Evolutionary conservation across 2,113 vertebrate genomes (phyloP), one percentile per base, ranked within the genome.

Genomic region (Pimephales promelas): DNA sequence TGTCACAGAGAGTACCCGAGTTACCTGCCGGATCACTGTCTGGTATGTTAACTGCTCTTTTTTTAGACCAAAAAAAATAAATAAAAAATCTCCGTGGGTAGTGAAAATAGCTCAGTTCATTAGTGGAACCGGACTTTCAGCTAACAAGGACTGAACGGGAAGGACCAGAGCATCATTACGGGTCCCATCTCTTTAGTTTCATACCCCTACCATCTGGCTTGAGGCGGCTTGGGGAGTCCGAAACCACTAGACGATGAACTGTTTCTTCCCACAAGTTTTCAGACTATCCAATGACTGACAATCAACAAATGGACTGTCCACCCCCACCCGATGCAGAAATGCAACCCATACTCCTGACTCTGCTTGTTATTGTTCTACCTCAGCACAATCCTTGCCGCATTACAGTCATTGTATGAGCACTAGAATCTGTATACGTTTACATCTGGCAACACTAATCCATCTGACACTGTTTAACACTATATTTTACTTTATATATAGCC

Each of bases 301-400:
- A 40, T 77, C 18, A 40, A 77, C 52, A 77, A 59, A 77, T 57
- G 31, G 5, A 77, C 52, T 40, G 74, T 77, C 74, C 24, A 62
- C 54, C 34, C 34, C n/a, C 75, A 61, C 52, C 52, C 31, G 24
- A 40, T 57, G 52, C 74, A 77, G 74, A 40, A 77, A 57, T 77
- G 52, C 31, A 77, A 57, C 74, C 74, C 20, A 77, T 59, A 36
- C 31, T 40, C 54, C 54, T 57, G 52, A 77, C 74, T 59, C 20
- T 59, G 40, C 52, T 24, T 77, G 22, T 57, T 77, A 56, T 76
- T 76, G 47, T 76, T 76, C 49, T 40, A 57, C 74, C 6, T 59
- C 74, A 77, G 52, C 22, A 59, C 74, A 57, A 77, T 40, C 31
- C 16, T 36, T 57, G 28, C 52, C 22, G 13, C 74, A 77, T 59